Conservation (phyloP, 1,140 invertebrate species). For the Sesamia nonagrioides region DNA sequence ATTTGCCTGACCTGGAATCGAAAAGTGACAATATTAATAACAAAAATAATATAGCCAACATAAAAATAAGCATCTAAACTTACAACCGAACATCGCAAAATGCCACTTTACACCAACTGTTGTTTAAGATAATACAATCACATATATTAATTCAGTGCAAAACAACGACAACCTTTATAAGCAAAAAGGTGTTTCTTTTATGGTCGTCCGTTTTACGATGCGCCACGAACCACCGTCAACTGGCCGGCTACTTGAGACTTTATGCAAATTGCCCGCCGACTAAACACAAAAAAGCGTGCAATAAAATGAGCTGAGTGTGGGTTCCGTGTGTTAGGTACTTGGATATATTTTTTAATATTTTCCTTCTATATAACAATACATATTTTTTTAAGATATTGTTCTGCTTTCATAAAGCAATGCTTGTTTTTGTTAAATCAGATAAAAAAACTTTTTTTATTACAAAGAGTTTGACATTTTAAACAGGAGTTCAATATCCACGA, state of each 20-base stretch:
- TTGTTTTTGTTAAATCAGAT: no score
- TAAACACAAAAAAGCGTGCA: constrained; percentile 54
- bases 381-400: neutral
- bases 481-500: no score
- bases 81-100: constrained; percentile 34
- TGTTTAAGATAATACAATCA: constrained; percentile 53
- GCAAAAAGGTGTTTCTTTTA: constrained; percentile 76
- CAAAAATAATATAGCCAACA: neutral
- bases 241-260: constrained; percentile 70
- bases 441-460: no score
- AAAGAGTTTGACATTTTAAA: no score
- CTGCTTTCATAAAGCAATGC: no score
- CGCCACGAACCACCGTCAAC: constrained; percentile 54
- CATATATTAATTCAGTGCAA: constrained; percentile 52
- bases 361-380: neutral
- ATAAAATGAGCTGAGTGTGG: constrained; percentile 39
- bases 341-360: neutral
- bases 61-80: neutral
- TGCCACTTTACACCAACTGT: constrained; percentile 31
- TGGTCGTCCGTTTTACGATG: constrained; percentile 70
- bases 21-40: neutral
- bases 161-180: constrained; percentile 60
- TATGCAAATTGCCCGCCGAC: constrained; percentile 68
- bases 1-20: neutral
- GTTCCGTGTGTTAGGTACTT: constrained; percentile 11